Evolutionary conservation across 2,888 invertebrate genomes (phyloP).

Genomic region (Hirtodrosophila cameraria): DNA sequence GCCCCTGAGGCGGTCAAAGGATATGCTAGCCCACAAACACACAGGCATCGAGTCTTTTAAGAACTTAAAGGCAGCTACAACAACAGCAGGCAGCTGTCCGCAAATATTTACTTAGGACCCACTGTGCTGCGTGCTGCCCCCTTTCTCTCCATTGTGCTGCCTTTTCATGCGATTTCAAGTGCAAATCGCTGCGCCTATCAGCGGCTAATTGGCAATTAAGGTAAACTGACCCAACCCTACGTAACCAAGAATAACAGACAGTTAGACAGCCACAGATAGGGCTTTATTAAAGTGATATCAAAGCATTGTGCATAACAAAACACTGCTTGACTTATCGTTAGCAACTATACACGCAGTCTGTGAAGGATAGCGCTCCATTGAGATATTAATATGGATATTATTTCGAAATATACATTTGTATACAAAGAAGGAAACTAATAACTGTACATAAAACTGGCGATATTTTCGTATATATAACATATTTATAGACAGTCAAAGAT

Average conservation of each 20-base stretch:
- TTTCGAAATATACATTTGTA: no score
- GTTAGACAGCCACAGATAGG: background rate
- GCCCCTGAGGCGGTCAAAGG: constrained; percentile 76
- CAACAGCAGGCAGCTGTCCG: constrained; percentile 31
- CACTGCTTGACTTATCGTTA: no score
- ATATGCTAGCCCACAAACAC: constrained; percentile 30
- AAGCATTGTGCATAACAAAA: no score
- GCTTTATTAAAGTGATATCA: no score
- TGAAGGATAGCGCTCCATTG: no score
- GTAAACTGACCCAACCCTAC: constrained; percentile 63
- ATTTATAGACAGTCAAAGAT: no score
- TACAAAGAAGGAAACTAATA: no score
- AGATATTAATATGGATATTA: no score
- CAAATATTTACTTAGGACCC: constrained; percentile 72
- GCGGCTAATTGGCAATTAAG: constrained; percentile 73
- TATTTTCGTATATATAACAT: no score
- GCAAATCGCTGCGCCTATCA: constrained; percentile 78
- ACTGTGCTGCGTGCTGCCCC: no score
- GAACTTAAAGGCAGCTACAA: constrained; percentile 44
- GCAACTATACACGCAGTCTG: no score
- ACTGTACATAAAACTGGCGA: no score
- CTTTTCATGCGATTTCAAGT: constrained; percentile 70
- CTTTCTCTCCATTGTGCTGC: constrained; percentile 32
- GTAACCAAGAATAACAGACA: constrained; percentile 22
- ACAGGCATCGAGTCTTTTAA: constrained; percentile 27